A percentile compares a stretch with the other conserved stretches of the same genome.
Evolutionary conservation across 2,888 invertebrate species (phyloP).

Genomic region (Clepsis dumicolana): DNA sequence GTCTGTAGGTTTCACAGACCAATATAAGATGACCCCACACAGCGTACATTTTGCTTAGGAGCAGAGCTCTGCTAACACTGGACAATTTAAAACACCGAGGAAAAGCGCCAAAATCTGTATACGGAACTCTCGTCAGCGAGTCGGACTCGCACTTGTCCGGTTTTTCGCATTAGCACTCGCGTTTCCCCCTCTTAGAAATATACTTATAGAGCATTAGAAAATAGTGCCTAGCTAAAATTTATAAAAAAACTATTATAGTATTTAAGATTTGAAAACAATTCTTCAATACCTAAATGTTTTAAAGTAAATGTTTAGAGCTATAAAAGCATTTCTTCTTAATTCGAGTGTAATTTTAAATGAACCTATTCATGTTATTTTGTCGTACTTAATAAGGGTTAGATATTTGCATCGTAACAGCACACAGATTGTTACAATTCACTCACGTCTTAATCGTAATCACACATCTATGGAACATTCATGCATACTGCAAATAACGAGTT

Average conservation of each 20-base stretch:
- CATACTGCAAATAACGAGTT: slow-evolving; percentile 16
- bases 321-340: neutral
- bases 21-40: too few relatives aligned
- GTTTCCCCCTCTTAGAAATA: slow-evolving; percentile 20
- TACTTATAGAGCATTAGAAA: slow-evolving; percentile 29
- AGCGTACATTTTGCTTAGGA: too few relatives aligned
- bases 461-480: slow-evolving; percentile 9
- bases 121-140: too few relatives aligned
- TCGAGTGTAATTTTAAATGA: neutral
- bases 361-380: neutral
- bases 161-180: slow-evolving; percentile 39
- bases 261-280: neutral
- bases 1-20: too few relatives aligned
- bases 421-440: slow-evolving; percentile 20
- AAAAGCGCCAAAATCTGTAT: too few relatives aligned
- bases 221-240: slow-evolving; percentile 4
- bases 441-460: neutral
- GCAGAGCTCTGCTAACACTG: too few relatives aligned
- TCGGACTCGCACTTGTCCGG: too few relatives aligned
- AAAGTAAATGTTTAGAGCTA: neutral
- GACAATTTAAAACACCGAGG: too few relatives aligned
- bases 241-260: neutral
- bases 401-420: neutral
- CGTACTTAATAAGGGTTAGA: neutral
- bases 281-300: neutral